Evolutionary conservation across 2,113 vertebrate genomes (phyloP).

Genomic region (Antechinus flavipes): DNA sequence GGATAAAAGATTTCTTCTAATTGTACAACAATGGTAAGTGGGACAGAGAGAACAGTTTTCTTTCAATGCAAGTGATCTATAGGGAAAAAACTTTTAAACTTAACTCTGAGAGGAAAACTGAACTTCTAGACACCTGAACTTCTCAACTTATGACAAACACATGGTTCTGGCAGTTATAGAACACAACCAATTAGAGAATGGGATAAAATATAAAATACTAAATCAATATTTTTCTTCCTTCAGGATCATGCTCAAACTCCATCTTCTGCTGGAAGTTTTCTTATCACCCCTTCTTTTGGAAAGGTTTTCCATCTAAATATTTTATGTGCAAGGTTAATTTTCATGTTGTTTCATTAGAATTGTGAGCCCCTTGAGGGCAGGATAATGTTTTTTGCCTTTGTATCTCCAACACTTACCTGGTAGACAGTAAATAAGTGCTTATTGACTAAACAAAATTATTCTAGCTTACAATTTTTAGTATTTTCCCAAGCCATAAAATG

Average conservation of each 20-base stretch:
- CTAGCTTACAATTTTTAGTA: too few species aligned
- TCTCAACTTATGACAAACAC: not conserved
- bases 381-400: not conserved
- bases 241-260: not conserved
- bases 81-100: not conserved
- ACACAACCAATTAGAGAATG: not conserved
- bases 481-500: too few species aligned
- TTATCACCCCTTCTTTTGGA: not conserved
- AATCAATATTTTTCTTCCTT: not conserved
- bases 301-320: not conserved
- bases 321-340: not conserved
- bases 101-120: too few species aligned
- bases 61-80: not conserved
- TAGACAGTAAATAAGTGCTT: too few species aligned
- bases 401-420: not conserved
- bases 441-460: too few species aligned
- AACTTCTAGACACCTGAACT: too few species aligned
- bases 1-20: not conserved
- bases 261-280: not conserved
- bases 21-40: not conserved
- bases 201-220: not conserved
- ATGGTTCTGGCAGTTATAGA: not conserved
- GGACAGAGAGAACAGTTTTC: not conserved
- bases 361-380: not conserved
- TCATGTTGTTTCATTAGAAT: not conserved